Evolutionary conservation across 2,888 invertebrate genomes (phyloP).

Genomic region (Dascillus cervinus): DNA sequence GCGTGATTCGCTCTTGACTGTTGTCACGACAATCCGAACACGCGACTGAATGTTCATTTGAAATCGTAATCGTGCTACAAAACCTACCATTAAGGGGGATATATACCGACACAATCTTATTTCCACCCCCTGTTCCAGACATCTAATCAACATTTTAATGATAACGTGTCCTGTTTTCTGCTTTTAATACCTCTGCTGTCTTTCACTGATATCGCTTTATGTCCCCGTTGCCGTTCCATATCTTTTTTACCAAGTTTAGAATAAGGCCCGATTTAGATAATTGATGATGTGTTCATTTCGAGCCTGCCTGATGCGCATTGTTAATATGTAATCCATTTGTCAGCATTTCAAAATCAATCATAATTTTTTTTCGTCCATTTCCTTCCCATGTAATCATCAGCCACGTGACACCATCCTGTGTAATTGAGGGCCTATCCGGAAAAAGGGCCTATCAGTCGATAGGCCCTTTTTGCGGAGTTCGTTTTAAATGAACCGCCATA

Average conservation of each 20-base stretch:
- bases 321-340: too few species aligned
- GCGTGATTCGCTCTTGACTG: slow-evolving; percentile 25
- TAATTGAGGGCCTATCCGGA: too few species aligned
- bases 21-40: slow-evolving; percentile 30
- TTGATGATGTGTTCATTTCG: slow-evolving; percentile 10
- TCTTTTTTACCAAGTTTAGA: too few species aligned
- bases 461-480: too few species aligned
- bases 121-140: slow-evolving; percentile 18
- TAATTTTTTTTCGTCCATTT: too few species aligned
- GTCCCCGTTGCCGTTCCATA: slow-evolving; percentile 17
- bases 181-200: slow-evolving; percentile 18
- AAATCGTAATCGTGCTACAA: slow-evolving; percentile 23
- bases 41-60: slow-evolving; percentile 34
- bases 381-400: too few species aligned
- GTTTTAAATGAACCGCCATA: too few species aligned
- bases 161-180: slow-evolving; percentile 16
- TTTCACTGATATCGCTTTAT: slow-evolving; percentile 22
- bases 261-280: slow-evolving; percentile 18
- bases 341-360: too few species aligned
- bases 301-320: too few species aligned
- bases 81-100: slow-evolving; percentile 16
- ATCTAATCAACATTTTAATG: slow-evolving; percentile 20
- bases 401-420: too few species aligned
- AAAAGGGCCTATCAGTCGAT: too few species aligned
- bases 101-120: slow-evolving; percentile 19